phyloP scores from a whole-genome alignment of 2,888 invertebrate genomes.

The Erebia palarica region DNA sequence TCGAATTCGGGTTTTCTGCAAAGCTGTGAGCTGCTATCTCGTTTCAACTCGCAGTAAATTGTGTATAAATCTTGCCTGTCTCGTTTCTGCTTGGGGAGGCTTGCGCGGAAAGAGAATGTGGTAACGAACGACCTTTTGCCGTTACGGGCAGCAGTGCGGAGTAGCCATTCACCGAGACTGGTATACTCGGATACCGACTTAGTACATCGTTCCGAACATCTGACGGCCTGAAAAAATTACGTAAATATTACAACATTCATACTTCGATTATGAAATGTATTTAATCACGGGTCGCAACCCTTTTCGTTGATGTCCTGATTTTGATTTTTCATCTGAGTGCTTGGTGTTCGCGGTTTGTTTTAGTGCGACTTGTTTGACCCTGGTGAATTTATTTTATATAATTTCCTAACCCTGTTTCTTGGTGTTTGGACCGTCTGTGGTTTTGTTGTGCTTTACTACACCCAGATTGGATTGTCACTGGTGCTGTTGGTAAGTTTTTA shows the following conservation, averaged over 20 bases:
- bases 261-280: constrained; percentile 67
- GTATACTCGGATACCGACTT: constrained; percentile 53
- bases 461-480: constrained; percentile 73
- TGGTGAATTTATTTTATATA: constrained; percentile 75
- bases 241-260: constrained; percentile 79
- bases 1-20: constrained; percentile 78
- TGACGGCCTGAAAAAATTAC: constrained; percentile 79
- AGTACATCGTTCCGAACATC: constrained; percentile 64
- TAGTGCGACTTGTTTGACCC: constrained; percentile 70
- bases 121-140: constrained; percentile 82
- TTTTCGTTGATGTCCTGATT: constrained; percentile 21
- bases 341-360: constrained; percentile 60
- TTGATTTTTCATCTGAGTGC: constrained; percentile 48
- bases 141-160: constrained; percentile 80
- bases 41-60: constrained; percentile 47
- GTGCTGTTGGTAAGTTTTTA: constrained; percentile 65
- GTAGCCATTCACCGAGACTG: constrained; percentile 74
- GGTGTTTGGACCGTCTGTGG: constrained; percentile 69
- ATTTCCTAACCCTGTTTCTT: constrained; percentile 64
- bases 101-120: constrained; percentile 83
- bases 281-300: constrained; percentile 21
- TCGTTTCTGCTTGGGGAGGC: constrained; percentile 76
- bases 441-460: constrained; percentile 72
- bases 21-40: constrained; percentile 65
- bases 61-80: constrained; percentile 55